Conservation (phyloP, 2,113 vertebrate genomes). For the Empidonax traillii region DNA sequence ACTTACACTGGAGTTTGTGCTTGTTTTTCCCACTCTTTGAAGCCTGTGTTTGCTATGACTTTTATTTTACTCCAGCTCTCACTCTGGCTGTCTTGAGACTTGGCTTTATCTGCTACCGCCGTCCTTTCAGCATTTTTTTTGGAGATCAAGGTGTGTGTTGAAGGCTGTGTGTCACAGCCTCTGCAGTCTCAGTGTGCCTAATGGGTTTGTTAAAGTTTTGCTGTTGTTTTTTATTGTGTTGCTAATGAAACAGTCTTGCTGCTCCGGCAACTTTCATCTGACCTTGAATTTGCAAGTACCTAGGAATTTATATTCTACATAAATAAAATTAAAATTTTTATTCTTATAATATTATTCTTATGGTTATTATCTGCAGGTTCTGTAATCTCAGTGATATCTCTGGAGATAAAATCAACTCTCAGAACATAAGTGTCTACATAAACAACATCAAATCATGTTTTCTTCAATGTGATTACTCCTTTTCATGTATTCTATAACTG, state of each 20-base stretch:
- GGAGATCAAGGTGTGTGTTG: background rate
- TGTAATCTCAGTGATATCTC: background rate
- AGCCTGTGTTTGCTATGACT: background rate
- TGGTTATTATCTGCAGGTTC: background rate
- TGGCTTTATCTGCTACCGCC: background rate
- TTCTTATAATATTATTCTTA: constrained; percentile 1
- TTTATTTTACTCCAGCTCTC: background rate
- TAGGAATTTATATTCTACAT: background rate
- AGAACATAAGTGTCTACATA: background rate
- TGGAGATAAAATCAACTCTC: constrained; percentile 13
- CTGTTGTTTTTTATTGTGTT: background rate
- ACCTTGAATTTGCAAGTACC: constrained; percentile 27
- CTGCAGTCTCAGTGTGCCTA: background rate
- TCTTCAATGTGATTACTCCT: background rate
- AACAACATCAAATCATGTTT: constrained; percentile 25
- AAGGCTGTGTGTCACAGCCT: background rate
- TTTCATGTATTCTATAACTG: constrained; percentile 23
- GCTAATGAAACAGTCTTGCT: background rate
- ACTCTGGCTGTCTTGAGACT: background rate
- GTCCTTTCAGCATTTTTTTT: background rate
- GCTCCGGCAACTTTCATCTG: constrained; percentile 22
- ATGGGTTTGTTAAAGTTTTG: background rate
- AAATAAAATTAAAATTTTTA: constrained; percentile 15
- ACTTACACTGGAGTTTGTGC: background rate
- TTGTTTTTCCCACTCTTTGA: background rate